Evolutionary conservation across 2,888 invertebrate genomes (phyloP).

Genomic region (Margaritifera margaritifera): DNA sequence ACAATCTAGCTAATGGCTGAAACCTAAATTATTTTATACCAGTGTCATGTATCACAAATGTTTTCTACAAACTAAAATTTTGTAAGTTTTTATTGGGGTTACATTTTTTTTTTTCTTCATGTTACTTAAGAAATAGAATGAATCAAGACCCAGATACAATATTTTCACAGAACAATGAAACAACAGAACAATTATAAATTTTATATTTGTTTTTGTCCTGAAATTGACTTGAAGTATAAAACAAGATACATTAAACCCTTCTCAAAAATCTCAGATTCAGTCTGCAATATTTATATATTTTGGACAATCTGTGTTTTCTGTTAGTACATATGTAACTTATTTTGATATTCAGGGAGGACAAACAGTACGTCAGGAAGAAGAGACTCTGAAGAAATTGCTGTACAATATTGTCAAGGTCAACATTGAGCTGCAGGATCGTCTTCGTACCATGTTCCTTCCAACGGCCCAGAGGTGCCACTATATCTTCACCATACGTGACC

Average conservation of each 20-base stretch:
- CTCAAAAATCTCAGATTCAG: too few species aligned
- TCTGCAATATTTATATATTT: neutral
- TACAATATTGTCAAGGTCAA: constrained; percentile 65
- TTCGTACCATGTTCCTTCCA: constrained; percentile 68
- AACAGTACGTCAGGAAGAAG: constrained; percentile 51
- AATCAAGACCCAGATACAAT: too few species aligned
- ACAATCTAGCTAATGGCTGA: neutral
- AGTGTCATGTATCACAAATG: constrained; percentile 1
- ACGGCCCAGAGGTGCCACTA: constrained; percentile 71
- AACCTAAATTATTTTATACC: neutral
- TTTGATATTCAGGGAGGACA: neutral
- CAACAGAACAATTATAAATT: too few species aligned
- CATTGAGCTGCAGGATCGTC: constrained; percentile 67
- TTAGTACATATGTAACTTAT: neutral
- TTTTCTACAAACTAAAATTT: neutral
- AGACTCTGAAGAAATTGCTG: constrained; percentile 53
- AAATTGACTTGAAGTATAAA: too few species aligned
- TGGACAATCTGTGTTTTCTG: neutral
- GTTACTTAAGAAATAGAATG: too few species aligned
- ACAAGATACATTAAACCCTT: too few species aligned
- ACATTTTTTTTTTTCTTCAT: too few species aligned
- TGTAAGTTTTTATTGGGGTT: too few species aligned
- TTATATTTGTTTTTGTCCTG: too few species aligned
- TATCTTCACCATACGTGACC: constrained; percentile 68
- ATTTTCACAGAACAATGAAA: too few species aligned